These are phyloP conservation scores for Cheilosia pagana DNA, from an alignment of 2,888 invertebrate species.

Conservation along the genomic window DNA sequence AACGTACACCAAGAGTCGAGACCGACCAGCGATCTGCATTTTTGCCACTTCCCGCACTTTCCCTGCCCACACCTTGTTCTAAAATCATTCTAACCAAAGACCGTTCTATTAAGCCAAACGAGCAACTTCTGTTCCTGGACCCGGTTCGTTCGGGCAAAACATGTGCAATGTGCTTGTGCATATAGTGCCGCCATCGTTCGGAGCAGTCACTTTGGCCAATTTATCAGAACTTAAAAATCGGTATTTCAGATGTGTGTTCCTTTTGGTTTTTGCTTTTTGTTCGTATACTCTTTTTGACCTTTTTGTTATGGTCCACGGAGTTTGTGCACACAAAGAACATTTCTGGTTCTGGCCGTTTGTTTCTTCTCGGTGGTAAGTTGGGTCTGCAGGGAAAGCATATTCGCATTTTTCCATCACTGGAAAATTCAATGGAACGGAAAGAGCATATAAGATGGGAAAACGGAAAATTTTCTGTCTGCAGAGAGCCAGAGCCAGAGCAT, in stretches of 20 bases:
- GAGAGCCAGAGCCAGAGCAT: constrained; percentile 21
- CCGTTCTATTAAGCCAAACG: constrained; percentile 71
- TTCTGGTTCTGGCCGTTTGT: constrained; percentile 62
- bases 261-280: constrained; percentile 19
- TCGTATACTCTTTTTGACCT: constrained; percentile 55
- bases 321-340: constrained; percentile 61
- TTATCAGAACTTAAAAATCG: constrained; percentile 65
- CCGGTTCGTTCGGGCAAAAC: constrained; percentile 56
- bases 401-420: constrained; percentile 67
- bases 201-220: constrained; percentile 69
- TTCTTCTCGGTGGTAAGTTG: constrained; percentile 62
- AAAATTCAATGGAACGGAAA: constrained; percentile 41
- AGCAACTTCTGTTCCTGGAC: constrained; percentile 67
- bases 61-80: constrained; percentile 34
- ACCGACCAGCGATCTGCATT: constrained; percentile 66
- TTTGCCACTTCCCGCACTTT: constrained; percentile 65
- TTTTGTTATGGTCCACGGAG: constrained; percentile 66
- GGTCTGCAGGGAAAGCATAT: constrained; percentile 35
- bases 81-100: constrained; percentile 54
- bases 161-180: constrained; percentile 72
- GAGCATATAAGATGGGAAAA: neutral
- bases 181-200: constrained; percentile 42
- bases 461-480: constrained; percentile 29
- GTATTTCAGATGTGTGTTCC: constrained; percentile 42
- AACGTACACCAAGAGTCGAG: neutral